Conservation (phyloP, 2,113 vertebrate species). For the Paracanthobrama guichenoti region DNA sequence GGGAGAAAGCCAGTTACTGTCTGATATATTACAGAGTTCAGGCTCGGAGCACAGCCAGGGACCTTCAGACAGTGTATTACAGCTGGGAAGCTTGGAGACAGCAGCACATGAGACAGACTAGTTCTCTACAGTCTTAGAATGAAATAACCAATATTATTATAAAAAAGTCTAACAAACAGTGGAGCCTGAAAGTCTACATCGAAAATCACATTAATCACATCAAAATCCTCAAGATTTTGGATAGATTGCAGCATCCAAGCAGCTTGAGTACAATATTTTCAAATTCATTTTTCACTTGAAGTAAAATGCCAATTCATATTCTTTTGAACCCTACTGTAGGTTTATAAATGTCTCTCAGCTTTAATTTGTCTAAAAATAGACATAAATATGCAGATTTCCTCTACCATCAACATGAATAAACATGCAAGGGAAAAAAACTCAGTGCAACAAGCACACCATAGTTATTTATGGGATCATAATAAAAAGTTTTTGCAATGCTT, state of each 20-base stretch:
- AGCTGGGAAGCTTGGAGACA: background rate
- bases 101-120: background rate
- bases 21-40: conserved; percentile 27
- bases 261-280: background rate
- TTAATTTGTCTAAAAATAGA: background rate
- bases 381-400: background rate
- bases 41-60: background rate
- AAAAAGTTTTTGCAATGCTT: too few relatives aligned
- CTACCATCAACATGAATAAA: background rate
- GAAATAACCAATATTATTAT: background rate
- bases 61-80: too few relatives aligned
- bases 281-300: too few relatives aligned
- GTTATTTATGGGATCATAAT: background rate
- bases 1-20: background rate
- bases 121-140: background rate
- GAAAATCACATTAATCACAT: too few relatives aligned
- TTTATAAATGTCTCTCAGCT: background rate
- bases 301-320: background rate
- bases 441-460: background rate
- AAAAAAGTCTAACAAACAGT: background rate
- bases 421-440: background rate
- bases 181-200: background rate
- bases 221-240: background rate
- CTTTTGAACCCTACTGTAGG: background rate
- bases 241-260: background rate